These are phyloP conservation scores for Lontra canadensis DNA, from an alignment of 2,113 vertebrate genomes.

Conservation along the genomic window DNA sequence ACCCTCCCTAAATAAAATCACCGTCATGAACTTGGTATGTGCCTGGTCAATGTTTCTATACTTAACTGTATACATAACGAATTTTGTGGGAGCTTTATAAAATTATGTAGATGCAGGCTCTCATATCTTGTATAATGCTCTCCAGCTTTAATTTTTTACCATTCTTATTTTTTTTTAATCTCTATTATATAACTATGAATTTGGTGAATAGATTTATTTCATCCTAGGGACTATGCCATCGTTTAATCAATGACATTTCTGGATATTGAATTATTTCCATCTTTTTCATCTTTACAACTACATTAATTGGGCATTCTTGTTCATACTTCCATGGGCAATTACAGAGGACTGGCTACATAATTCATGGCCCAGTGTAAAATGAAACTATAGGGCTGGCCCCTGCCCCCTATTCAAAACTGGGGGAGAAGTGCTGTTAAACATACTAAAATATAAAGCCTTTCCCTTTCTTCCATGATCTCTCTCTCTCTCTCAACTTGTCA, in stretches of 20 bases:
- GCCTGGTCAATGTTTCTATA: background rate
- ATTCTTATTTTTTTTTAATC: background rate
- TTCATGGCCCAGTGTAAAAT: background rate
- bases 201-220: background rate
- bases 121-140: background rate
- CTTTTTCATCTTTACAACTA: background rate
- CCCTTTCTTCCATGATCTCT: background rate
- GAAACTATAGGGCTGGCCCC: background rate
- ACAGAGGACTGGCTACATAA: background rate
- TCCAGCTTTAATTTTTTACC: background rate
- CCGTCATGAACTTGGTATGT: background rate
- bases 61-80: background rate
- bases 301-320: background rate
- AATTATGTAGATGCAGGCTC: background rate
- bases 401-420: background rate
- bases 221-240: background rate
- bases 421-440: background rate
- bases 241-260: background rate
- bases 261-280: background rate
- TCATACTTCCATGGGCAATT: background rate
- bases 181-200: background rate
- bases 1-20: background rate
- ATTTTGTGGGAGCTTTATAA: background rate
- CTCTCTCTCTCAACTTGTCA: background rate
- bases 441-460: background rate